phyloP scores from a whole-genome alignment of 2,113 vertebrate genomes.

The Semnornis frantzii region DNA sequence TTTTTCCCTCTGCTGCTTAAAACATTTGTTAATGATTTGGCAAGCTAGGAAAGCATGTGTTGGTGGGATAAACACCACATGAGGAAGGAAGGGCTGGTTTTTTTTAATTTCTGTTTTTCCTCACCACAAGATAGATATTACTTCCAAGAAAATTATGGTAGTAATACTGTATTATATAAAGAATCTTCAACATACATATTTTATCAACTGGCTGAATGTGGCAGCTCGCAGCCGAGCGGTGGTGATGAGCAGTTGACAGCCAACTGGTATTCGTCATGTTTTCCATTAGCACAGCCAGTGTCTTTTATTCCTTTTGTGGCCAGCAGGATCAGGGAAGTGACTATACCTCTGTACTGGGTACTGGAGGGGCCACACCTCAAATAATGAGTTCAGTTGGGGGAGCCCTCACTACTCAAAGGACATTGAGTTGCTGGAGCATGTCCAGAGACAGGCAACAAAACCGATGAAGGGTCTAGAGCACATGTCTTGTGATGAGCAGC shows the following conservation, averaged over 20 bases:
- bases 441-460: too few species aligned
- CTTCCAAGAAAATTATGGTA: background rate
- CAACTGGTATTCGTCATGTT: background rate
- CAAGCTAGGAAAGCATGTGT: background rate
- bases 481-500: too few species aligned
- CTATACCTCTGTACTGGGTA: too few species aligned
- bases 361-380: too few species aligned
- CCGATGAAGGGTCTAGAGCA: too few species aligned
- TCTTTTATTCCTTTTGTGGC: background rate
- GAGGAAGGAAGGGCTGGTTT: background rate
- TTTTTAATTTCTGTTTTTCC: background rate
- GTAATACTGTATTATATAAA: background rate
- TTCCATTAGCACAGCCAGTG: background rate
- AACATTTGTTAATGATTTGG: slow-evolving; percentile 46
- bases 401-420: too few species aligned
- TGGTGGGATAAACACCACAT: background rate
- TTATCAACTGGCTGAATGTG: background rate
- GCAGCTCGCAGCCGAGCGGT: background rate
- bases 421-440: too few species aligned
- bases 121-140: background rate
- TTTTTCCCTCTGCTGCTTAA: background rate
- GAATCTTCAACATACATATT: too few species aligned
- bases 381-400: too few species aligned
- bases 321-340: background rate
- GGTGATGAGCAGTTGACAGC: background rate